phyloP scores from a whole-genome alignment of 64 coral and sea anemone species.

The Montipora efflorescens region DNA sequence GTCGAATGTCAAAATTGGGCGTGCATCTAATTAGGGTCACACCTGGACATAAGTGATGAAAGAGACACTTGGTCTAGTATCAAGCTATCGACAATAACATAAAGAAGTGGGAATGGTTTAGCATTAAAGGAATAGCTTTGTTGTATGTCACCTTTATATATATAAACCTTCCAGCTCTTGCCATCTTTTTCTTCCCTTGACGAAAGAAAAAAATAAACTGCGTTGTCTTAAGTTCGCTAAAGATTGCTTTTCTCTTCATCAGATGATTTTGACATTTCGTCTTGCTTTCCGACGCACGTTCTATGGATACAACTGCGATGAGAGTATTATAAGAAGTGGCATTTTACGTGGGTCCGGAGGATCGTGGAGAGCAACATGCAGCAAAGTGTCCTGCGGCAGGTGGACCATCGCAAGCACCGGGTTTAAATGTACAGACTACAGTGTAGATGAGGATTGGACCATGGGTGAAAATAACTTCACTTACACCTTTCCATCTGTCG shows the following conservation, averaged over 20 bases:
- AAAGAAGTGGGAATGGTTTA: too few relatives aligned
- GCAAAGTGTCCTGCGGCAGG: neutral
- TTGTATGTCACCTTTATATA: too few relatives aligned
- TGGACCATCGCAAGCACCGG: neutral
- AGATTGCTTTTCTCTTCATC: neutral
- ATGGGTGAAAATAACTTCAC: conserved; percentile 74
- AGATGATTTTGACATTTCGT: conserved; percentile 61
- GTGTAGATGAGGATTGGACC: conserved; percentile 69
- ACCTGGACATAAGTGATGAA: too few relatives aligned
- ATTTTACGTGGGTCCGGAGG: conserved; percentile 25
- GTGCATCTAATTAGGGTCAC: too few relatives aligned
- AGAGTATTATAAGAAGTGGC: neutral
- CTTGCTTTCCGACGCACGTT: conserved; percentile 62
- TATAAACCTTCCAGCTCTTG: too few relatives aligned
- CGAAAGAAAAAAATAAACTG: too few relatives aligned
- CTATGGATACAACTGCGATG: conserved; percentile 40
- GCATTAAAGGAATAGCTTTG: too few relatives aligned
- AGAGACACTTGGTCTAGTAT: too few relatives aligned
- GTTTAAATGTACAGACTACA: conserved; percentile 68
- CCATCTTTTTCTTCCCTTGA: too few relatives aligned
- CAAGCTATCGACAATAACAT: too few relatives aligned
- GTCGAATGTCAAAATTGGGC: too few relatives aligned
- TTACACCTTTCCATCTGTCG: conserved; percentile 29
- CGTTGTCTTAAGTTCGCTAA: too few relatives aligned
- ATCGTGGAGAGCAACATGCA: conserved; percentile 3